These are phyloP conservation scores for Adela reaumurella DNA, from an alignment of 2,888 invertebrate genomes.

Conservation along the genomic window DNA sequence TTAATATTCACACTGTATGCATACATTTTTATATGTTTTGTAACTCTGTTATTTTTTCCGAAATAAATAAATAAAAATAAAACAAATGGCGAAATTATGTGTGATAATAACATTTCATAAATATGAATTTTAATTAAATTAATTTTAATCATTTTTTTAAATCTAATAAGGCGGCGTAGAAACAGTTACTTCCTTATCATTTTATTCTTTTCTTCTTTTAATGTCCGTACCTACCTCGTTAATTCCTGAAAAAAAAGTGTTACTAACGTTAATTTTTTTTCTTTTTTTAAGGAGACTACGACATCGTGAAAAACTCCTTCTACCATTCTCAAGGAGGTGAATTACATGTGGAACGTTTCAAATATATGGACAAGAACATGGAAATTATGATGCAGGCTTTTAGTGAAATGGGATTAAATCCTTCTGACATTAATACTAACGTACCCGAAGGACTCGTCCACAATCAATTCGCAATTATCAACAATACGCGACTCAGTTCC, in stretches of 20 bases:
- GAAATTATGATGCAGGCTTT: constrained; percentile 39
- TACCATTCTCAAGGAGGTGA: constrained; percentile 47
- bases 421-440: constrained; percentile 39
- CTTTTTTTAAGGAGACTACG: constrained; percentile 39
- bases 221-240: neutral
- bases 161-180: no score
- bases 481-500: constrained; percentile 44
- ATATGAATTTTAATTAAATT: no score
- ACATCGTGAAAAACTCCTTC: constrained; percentile 39
- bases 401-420: constrained; percentile 39
- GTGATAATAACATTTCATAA: no score
- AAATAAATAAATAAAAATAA: no score
- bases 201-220: neutral
- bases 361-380: constrained; percentile 35
- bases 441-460: constrained; percentile 39
- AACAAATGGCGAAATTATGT: no score
- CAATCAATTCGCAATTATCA: constrained; percentile 37
- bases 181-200: no score
- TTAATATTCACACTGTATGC: no score
- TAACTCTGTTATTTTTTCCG: no score
- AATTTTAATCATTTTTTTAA: no score
- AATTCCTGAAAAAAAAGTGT: no score
- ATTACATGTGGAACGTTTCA: constrained; percentile 42
- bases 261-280: neutral
- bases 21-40: no score